phyloP scores from a whole-genome alignment of 2,113 vertebrate species.

The Mesembrinibis cayennensis region DNA sequence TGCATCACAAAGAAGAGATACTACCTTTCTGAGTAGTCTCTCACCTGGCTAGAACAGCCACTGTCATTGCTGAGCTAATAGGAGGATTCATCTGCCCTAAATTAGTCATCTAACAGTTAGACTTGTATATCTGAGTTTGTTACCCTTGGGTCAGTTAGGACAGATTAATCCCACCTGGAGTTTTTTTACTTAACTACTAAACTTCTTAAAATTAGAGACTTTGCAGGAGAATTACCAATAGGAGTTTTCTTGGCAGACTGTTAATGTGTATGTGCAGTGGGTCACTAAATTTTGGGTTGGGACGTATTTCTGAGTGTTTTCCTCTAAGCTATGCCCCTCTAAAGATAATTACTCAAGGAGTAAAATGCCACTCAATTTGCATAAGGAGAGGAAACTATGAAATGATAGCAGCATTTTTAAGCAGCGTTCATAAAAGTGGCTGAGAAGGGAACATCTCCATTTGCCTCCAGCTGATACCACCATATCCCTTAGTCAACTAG shows the following conservation, averaged over 20 bases:
- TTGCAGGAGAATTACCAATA: background rate
- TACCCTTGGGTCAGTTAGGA: background rate
- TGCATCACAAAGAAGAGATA: background rate
- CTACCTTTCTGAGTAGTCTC: background rate
- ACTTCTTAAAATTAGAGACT: background rate
- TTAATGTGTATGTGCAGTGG: background rate
- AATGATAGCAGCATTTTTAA: background rate
- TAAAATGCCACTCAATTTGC: background rate
- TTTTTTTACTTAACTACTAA: background rate
- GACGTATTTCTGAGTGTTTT: background rate
- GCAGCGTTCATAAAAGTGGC: background rate
- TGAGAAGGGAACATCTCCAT: background rate
- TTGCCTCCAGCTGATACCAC: background rate
- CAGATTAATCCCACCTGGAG: background rate
- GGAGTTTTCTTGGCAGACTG: background rate
- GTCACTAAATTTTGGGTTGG: background rate
- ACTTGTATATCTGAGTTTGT: background rate
- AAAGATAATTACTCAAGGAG: background rate
- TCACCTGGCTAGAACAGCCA: background rate
- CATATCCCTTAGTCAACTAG: background rate
- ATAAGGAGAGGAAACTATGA: background rate
- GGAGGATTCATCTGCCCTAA: background rate
- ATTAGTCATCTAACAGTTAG: background rate
- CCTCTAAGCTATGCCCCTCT: background rate
- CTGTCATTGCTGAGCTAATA: background rate